phyloP scores from a whole-genome alignment of 1,140 invertebrate genomes.

The Aphelenchoides besseyi region DNA sequence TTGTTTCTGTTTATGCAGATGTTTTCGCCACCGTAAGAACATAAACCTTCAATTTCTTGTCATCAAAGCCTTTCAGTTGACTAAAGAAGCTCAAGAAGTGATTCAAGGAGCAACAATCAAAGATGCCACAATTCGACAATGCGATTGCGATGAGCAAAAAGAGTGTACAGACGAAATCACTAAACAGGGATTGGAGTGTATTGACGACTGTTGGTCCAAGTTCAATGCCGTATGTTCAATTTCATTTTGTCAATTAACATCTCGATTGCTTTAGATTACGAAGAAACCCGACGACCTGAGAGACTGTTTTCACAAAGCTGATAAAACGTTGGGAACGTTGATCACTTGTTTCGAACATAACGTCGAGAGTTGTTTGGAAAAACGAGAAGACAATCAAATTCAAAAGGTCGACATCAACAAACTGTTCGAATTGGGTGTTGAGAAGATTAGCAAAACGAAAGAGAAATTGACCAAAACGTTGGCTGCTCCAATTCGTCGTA shows the following conservation, averaged over 20 bases:
- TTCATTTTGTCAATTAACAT: neutral
- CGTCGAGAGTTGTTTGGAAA: slow-evolving; percentile 37
- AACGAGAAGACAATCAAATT: slow-evolving; percentile 28
- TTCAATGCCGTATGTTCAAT: slow-evolving; percentile 35
- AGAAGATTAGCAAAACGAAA: slow-evolving; percentile 45
- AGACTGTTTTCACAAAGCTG: slow-evolving; percentile 6
- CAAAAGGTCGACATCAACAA: slow-evolving; percentile 53
- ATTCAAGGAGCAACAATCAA: slow-evolving; percentile 35
- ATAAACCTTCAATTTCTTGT: neutral
- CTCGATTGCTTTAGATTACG: slow-evolving; percentile 17
- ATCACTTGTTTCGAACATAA: slow-evolving; percentile 51
- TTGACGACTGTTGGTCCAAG: slow-evolving; percentile 49
- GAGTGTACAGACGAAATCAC: slow-evolving; percentile 52
- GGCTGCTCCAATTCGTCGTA: slow-evolving; percentile 48
- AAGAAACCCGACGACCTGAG: slow-evolving; percentile 28
- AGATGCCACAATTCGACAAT: slow-evolving; percentile 44
- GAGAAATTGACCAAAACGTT: slow-evolving; percentile 42
- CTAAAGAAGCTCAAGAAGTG: slow-evolving; percentile 15
- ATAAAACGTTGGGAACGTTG: slow-evolving; percentile 7
- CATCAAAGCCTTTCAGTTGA: slow-evolving; percentile 5
- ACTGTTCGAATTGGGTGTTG: slow-evolving; percentile 48
- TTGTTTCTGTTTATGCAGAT: slow-evolving; percentile 7
- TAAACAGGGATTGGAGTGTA: slow-evolving; percentile 41
- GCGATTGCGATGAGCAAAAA: slow-evolving; percentile 46
- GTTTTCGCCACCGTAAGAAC: slow-evolving; percentile 15